phyloP scores from a whole-genome alignment of 2,888 invertebrate species.

The Acronicta leporina region DNA sequence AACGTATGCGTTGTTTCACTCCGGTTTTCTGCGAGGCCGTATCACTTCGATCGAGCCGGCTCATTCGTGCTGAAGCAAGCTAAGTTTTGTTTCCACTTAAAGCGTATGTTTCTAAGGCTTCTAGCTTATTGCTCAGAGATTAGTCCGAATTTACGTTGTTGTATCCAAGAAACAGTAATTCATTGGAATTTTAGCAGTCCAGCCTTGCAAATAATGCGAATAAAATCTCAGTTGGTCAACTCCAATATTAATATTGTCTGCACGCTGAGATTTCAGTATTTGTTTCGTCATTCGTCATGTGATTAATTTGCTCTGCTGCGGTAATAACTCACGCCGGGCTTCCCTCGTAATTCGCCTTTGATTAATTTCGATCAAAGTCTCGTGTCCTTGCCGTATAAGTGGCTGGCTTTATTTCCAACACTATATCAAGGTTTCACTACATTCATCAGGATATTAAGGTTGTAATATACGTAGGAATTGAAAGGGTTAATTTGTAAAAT shows the following conservation, averaged over 20 bases:
- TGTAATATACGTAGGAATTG: constrained; percentile 1
- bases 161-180: too few species aligned
- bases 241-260: constrained; percentile 20
- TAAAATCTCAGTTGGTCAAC: constrained; percentile 10
- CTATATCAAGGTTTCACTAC: constrained; percentile 22
- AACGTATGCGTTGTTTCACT: too few species aligned
- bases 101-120: too few species aligned
- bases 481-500: background rate
- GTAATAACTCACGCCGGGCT: constrained; percentile 65
- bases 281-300: constrained; percentile 51
- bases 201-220: constrained; percentile 7
- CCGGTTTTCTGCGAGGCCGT: too few species aligned
- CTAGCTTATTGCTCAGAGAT: too few species aligned
- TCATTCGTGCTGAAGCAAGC: too few species aligned
- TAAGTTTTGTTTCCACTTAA: too few species aligned
- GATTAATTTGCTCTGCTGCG: constrained; percentile 68
- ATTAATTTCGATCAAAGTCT: constrained; percentile 73
- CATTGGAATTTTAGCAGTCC: too few species aligned
- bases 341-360: constrained; percentile 69
- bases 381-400: constrained; percentile 44
- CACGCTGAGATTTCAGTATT: constrained; percentile 44
- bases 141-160: too few species aligned
- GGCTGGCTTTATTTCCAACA: constrained; percentile 46
- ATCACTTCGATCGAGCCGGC: too few species aligned
- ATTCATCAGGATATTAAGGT: constrained; percentile 20